Evolutionary conservation across 2,888 invertebrate genomes (phyloP).

Genomic region (Acholoe squamosa): DNA sequence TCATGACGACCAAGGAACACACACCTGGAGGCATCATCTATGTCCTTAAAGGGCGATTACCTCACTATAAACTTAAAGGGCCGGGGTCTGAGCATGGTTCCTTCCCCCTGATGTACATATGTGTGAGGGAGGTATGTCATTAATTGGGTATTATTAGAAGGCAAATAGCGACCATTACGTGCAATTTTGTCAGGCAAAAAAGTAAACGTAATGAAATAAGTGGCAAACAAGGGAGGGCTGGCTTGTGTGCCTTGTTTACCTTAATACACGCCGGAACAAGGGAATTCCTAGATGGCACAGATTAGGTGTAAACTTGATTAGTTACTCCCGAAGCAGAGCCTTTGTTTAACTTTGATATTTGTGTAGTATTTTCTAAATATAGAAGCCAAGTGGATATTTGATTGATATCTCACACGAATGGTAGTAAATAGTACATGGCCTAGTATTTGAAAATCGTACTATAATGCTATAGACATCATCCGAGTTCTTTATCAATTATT

Average conservation of each 20-base stretch:
- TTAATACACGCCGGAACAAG: neutral
- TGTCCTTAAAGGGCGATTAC: neutral
- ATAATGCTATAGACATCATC: too few species aligned
- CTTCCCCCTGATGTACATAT: constrained; percentile 44
- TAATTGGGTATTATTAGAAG: constrained; percentile 51
- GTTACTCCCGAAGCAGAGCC: neutral
- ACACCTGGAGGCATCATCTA: neutral
- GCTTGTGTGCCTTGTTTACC: constrained; percentile 34
- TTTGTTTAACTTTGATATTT: too few species aligned
- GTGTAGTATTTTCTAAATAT: too few species aligned
- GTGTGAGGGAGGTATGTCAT: constrained; percentile 54
- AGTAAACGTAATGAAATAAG: constrained; percentile 58
- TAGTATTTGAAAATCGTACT: too few species aligned
- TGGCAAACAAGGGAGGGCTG: constrained; percentile 34
- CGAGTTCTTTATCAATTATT: too few species aligned
- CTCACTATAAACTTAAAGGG: neutral
- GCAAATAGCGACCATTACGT: constrained; percentile 31
- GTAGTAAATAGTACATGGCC: too few species aligned
- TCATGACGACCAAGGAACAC: too few species aligned
- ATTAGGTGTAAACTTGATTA: neutral
- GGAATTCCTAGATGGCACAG: constrained; percentile 18
- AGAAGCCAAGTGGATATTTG: too few species aligned
- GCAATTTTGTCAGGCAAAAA: constrained; percentile 16
- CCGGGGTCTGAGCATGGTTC: neutral
- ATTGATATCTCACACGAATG: too few species aligned